A percentile compares a stretch with the other conserved stretches of the same genome.
phyloP scores from a whole-genome alignment of 2,888 invertebrate species.

The Hemithea aestivaria region DNA sequence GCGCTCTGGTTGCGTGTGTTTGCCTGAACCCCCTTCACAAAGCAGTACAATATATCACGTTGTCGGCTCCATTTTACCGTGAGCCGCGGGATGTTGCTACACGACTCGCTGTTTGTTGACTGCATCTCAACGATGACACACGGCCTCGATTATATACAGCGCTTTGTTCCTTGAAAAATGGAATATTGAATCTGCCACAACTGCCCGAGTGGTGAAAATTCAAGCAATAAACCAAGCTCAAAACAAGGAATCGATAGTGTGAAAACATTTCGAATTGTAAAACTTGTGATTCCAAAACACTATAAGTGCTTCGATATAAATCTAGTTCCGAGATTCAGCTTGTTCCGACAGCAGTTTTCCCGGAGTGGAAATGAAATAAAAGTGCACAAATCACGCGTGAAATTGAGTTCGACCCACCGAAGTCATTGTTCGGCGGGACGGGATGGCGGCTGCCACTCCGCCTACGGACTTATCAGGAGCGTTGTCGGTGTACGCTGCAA shows the following conservation, averaged over 20 bases:
- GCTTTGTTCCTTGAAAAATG: constrained; percentile 34
- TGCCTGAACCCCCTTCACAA: constrained; percentile 62
- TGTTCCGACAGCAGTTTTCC: constrained; percentile 44
- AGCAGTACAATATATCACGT: constrained; percentile 71
- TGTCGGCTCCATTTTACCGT: constrained; percentile 56
- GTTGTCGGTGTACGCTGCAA: constrained; percentile 17
- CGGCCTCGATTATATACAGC: constrained; percentile 42
- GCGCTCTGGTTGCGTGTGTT: constrained; percentile 50
- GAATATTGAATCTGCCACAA: constrained; percentile 13
- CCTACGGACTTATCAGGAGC: constrained; percentile 31
- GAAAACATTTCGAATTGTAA: constrained; percentile 16
- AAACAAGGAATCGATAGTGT: constrained; percentile 17
- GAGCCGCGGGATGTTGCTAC: constrained; percentile 56
- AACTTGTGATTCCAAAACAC: constrained; percentile 20
- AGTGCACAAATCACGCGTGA: constrained; percentile 75
- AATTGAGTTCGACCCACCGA: constrained; percentile 69
- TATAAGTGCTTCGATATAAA: constrained; percentile 27
- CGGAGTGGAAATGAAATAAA: constrained; percentile 67
- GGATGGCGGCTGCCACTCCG: constrained; percentile 39
- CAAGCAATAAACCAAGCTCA: constrained; percentile 9
- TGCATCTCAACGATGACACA: constrained; percentile 30
- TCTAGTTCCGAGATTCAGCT: constrained; percentile 29
- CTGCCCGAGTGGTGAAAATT: too few relatives aligned
- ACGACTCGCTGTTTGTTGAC: constrained; percentile 60
- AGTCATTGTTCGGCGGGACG: constrained; percentile 59